Percentiles rank a stretch among this genome's conserved stretches.
Evolutionary conservation across 2,888 invertebrate species (phyloP).

Genomic region (Tuta absoluta): DNA sequence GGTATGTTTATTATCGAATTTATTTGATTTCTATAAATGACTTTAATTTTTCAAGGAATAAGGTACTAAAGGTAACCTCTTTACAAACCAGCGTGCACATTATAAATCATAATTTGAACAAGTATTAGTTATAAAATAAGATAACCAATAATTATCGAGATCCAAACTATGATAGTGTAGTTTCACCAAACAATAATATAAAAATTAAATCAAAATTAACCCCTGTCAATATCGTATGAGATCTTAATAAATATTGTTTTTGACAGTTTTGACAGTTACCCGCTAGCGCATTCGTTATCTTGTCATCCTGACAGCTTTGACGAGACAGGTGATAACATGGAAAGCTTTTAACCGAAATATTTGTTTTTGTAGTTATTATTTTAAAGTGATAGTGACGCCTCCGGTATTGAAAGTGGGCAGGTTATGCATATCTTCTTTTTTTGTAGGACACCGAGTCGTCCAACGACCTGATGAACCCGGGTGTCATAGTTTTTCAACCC

Average conservation of each 20-base stretch:
- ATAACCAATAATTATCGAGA: slow-evolving; percentile 1
- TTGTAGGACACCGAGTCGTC: too few relatives aligned
- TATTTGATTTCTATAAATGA: too few relatives aligned
- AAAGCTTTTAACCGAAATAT: slow-evolving; percentile 2
- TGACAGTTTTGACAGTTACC: slow-evolving; percentile 18
- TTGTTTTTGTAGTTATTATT: not conserved
- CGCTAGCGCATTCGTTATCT: slow-evolving; percentile 12
- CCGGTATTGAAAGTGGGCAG: not conserved
- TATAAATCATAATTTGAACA: too few relatives aligned
- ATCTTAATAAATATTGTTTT: not conserved
- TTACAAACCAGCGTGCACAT: too few relatives aligned
- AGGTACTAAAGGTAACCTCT: too few relatives aligned
- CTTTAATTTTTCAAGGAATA: too few relatives aligned
- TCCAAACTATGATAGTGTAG: not conserved
- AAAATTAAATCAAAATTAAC: slow-evolving; percentile 8
- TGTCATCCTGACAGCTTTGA: slow-evolving; percentile 19
- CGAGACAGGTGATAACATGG: slow-evolving; percentile 10
- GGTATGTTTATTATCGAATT: too few relatives aligned
- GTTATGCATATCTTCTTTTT: too few relatives aligned
- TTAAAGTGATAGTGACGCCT: not conserved
- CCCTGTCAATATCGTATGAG: slow-evolving; percentile 1
- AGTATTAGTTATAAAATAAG: not conserved
- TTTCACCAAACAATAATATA: not conserved
- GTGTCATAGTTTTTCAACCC: too few relatives aligned
- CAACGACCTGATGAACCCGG: too few relatives aligned